phyloP scores from a whole-genome alignment of 30 jellyfish, hydroid and myxozoan genomes.

The Sanderia malayensis region DNA sequence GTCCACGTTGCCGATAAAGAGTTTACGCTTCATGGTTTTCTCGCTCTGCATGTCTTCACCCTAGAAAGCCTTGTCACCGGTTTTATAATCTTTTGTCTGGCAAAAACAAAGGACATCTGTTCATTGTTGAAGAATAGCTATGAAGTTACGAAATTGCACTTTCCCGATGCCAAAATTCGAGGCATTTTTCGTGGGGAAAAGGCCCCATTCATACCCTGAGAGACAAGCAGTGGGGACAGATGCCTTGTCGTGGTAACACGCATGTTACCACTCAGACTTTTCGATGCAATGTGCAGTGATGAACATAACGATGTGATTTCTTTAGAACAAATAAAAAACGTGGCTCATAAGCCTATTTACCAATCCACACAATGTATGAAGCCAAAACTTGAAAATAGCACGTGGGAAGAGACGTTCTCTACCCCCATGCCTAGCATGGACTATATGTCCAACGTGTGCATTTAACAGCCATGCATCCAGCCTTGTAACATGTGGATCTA shows the following conservation, averaged over 20 bases:
- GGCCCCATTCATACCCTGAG: no score
- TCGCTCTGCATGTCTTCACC: slow-evolving; percentile 50
- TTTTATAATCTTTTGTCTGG: slow-evolving; percentile 43
- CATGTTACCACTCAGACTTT: neutral
- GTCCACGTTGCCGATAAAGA: slow-evolving; percentile 51
- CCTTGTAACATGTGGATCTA: slow-evolving; percentile 25
- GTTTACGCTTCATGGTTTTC: slow-evolving; percentile 17
- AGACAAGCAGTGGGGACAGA: slow-evolving; percentile 17
- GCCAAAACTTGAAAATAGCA: slow-evolving; percentile 28
- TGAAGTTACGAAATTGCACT: slow-evolving; percentile 25
- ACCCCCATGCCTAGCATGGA: slow-evolving; percentile 8
- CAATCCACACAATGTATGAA: slow-evolving; percentile 70
- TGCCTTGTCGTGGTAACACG: neutral
- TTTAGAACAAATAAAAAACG: slow-evolving; percentile 74
- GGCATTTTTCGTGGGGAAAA: slow-evolving; percentile 6
- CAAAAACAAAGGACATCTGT: slow-evolving; percentile 63
- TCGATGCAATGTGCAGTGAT: neutral
- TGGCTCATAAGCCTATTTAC: slow-evolving; percentile 84
- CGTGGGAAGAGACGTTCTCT: slow-evolving; percentile 47
- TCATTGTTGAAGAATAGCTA: slow-evolving; percentile 64
- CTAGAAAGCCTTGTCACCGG: slow-evolving; percentile 36
- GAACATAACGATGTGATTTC: slow-evolving; percentile 38
- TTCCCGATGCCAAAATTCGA: slow-evolving; percentile 11
- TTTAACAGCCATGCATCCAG: slow-evolving; percentile 15
- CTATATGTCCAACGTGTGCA: slow-evolving; percentile 11